These are phyloP conservation scores for Bos javanicus DNA, from an alignment of 2,113 vertebrate species.

Conservation along the genomic window DNA sequence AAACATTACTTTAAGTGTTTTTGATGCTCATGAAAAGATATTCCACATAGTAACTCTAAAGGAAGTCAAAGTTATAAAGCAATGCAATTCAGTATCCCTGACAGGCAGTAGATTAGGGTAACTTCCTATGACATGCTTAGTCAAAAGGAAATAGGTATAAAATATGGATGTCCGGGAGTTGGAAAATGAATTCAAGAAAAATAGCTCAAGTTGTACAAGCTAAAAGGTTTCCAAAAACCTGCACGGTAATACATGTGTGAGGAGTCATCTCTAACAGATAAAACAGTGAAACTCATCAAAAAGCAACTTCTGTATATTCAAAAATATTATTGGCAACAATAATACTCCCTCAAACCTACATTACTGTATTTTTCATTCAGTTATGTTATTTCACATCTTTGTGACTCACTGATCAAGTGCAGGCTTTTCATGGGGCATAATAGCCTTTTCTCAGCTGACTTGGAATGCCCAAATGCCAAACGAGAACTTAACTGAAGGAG, in stretches of 20 bases:
- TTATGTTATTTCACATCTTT: not conserved
- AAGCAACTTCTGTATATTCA: not conserved
- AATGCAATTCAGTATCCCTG: not conserved
- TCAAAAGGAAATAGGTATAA: slow-evolving; percentile 30
- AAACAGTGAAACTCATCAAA: slow-evolving; percentile 21
- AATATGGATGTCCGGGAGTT: slow-evolving; percentile 22
- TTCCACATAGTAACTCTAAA: slow-evolving; percentile 34
- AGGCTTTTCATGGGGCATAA: not conserved
- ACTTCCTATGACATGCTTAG: slow-evolving; percentile 58
- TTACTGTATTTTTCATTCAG: not conserved
- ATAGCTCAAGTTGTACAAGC: slow-evolving; percentile 57
- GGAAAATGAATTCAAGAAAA: slow-evolving; percentile 61
- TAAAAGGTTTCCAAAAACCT: not conserved
- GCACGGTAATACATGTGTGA: not conserved
- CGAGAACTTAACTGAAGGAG: not conserved
- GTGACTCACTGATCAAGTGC: not conserved
- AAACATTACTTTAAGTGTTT: slow-evolving; percentile 29
- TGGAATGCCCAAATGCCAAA: not conserved
- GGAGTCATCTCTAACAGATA: slow-evolving; percentile 21
- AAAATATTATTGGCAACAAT: not conserved
- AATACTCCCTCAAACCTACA: not conserved
- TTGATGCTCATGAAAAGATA: slow-evolving; percentile 31
- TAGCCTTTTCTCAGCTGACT: not conserved
- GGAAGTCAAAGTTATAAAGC: slow-evolving; percentile 49
- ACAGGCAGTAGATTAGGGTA: slow-evolving; percentile 21